Evolutionary conservation across 1,140 invertebrate species (phyloP).

Genomic region (Triops longicaudatus): DNA sequence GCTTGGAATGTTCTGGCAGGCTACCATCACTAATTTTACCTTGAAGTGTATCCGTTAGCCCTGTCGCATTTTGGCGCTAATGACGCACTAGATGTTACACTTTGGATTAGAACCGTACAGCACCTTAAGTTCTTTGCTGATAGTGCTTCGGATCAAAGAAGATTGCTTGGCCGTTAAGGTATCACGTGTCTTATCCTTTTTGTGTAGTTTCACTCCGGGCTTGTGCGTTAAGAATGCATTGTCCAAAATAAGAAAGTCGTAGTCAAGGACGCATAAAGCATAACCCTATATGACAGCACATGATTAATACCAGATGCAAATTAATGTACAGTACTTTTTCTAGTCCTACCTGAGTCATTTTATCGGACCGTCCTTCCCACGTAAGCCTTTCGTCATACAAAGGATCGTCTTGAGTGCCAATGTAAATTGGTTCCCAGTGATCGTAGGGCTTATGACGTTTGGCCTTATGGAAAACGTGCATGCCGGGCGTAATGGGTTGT

Average conservation of each 20-base stretch:
- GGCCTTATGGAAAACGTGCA: conserved; percentile 74
- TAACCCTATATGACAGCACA: conserved; percentile 30
- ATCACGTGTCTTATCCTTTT: conserved; percentile 63
- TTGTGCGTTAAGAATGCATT: conserved; percentile 50
- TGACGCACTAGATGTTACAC: conserved; percentile 55
- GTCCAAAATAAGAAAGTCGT: conserved; percentile 59
- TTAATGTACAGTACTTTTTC: background rate
- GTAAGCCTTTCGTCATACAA: conserved; percentile 68
- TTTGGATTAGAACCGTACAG: conserved; percentile 69
- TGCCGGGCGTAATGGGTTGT: conserved; percentile 53
- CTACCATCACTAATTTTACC: background rate
- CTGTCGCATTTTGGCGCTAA: background rate
- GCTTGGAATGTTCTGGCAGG: background rate
- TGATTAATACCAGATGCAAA: background rate
- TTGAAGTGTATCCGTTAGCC: background rate
- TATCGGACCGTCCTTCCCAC: conserved; percentile 75
- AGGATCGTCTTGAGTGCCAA: conserved; percentile 66
- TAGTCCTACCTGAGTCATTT: conserved; percentile 69
- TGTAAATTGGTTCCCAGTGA: conserved; percentile 82
- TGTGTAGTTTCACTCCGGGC: conserved; percentile 36
- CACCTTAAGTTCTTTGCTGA: conserved; percentile 72
- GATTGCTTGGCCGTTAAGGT: conserved; percentile 67
- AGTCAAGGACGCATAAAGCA: conserved; percentile 32
- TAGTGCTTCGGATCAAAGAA: conserved; percentile 65
- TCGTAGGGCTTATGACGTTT: conserved; percentile 67